These are phyloP conservation scores for Agrochola lota DNA, from an alignment of 2,888 invertebrate genomes.

Conservation along the genomic window DNA sequence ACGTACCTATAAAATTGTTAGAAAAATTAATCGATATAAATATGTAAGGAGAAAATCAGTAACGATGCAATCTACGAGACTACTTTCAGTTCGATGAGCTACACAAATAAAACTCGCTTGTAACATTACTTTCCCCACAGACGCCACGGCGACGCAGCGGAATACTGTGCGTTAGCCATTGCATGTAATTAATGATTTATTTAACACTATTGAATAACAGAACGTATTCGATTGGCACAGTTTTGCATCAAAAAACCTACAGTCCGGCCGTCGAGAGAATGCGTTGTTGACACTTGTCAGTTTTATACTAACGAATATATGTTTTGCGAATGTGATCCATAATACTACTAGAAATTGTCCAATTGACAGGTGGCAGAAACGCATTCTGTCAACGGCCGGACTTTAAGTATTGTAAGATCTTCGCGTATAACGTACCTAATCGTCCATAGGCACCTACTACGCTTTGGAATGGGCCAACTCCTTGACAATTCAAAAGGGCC, in stretches of 20 bases:
- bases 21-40: conserved; percentile 7
- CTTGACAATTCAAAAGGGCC: too few relatives aligned
- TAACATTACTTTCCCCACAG: conserved; percentile 45
- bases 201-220: conserved; percentile 4
- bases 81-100: conserved; percentile 41
- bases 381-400: too few relatives aligned
- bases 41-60: conserved; percentile 42
- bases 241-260: background rate
- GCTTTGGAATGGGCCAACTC: too few relatives aligned
- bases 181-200: conserved; percentile 29
- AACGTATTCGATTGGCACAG: conserved; percentile 12
- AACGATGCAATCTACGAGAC: conserved; percentile 28
- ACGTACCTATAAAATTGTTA: background rate
- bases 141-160: conserved; percentile 12
- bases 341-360: too few relatives aligned
- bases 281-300: too few relatives aligned
- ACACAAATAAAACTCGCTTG: conserved; percentile 46
- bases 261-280: too few relatives aligned
- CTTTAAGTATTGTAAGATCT: background rate
- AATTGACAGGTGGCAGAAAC: too few relatives aligned
- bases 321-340: too few relatives aligned
- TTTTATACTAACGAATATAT: too few relatives aligned
- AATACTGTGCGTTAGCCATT: background rate
- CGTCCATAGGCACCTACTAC: too few relatives aligned
- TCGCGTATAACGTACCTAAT: too few relatives aligned